Base-by-base conservation (phyloP, 2,797 vertebrate genomes). In the Pterois miles region DNA sequence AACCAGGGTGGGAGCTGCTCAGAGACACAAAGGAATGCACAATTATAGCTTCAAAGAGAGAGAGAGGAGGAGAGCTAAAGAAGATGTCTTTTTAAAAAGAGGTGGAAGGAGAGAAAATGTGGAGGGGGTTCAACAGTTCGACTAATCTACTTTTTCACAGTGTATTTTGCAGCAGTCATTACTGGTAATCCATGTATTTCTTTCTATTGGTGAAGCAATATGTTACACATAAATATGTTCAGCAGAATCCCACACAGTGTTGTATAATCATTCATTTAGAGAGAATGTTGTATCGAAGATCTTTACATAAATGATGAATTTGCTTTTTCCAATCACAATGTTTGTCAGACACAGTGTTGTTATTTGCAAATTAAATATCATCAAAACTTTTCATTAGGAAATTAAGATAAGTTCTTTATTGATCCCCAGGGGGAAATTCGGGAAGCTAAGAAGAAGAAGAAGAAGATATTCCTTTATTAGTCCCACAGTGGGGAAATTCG, bases 1-100 rank as follows among this genome's bases (percentile, higher is more conserved):
- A 72, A 66, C 48, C 58, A 60, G 86, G 85, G 79, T 82, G 76
- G 83, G 82, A 87, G 79, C 72, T 36, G 0, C 46, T 75, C 83
- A 81, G 72, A 89, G 73, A 86, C 80, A 88, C 76, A 81, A 82
- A 92, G 84, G 83, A 92, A 91, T 91, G 78, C 76, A 78, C 76
- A 71, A 81, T 82, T 77, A 83, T 27, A 70, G 73, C 82, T 84
- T 91, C 83, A 89, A 84, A 92, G 78, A 33, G 56, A 68, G 33
- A 34, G 20, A 70, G 38, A 50, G 60, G 2, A 16, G 59, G 22
- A 4, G 57, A 23, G 1, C 20, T 48, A 48, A 48, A 48, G 46
- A 48, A 48, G 33, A 71, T 46, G 18, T 46, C 56, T 62, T 63
- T 2, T 6, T 2, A 27, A 53, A 46, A 34, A 34, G 43, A 65